Base-by-base conservation (phyloP, 2,888 invertebrate genomes). In the Mycogona germanica region DNA sequence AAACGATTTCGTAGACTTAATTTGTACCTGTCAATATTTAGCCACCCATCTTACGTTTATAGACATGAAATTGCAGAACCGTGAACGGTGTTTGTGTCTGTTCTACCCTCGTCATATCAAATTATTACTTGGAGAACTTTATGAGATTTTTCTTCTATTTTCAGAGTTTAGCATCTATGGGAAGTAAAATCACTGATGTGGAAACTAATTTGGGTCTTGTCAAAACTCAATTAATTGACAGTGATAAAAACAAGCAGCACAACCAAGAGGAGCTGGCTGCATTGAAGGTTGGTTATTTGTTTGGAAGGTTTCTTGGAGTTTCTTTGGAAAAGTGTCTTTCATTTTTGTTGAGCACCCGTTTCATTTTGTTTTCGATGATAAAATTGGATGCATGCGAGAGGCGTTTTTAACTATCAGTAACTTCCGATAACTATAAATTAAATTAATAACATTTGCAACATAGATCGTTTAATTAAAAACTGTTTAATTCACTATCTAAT, bases 171-270 rank as follows among this genome's bases (percentile, higher is more conserved):
- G 61, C 59, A 19, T 59, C 50, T 38, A 54, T 61, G 38, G 61
- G 61, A 28, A 61, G 61, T 40, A 59, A 60, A 52, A 58, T 61
- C 38, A 58, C 49, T 46, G 59, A 58, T 44, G 38, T 61, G 30
- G 60, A 61, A 40, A 53, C 55, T 7, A 57, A 56, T 37, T 38
- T 60, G 25, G 57, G 56, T 38, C 58, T 58, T 32, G 48, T 60
- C 35, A 61, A 61, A 54, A 56, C 55, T 50, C 56, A 58, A 23
- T 50, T 58, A 26, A 55, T 49, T 26, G 54, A 32, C 37, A n/a
- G 55, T 7, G 56, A 59, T 53, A 57, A 57, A 26, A 54, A 57
- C 29, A 56, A 55, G 26, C 54, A 56, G 55, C 55, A 56, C 35
- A 51, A 57, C 19, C 45, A 56, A 19, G 53, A 46, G 17, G 55